Base-by-base conservation (phyloP, 2,888 invertebrate species). In the Orthonychiurus folsomi region DNA sequence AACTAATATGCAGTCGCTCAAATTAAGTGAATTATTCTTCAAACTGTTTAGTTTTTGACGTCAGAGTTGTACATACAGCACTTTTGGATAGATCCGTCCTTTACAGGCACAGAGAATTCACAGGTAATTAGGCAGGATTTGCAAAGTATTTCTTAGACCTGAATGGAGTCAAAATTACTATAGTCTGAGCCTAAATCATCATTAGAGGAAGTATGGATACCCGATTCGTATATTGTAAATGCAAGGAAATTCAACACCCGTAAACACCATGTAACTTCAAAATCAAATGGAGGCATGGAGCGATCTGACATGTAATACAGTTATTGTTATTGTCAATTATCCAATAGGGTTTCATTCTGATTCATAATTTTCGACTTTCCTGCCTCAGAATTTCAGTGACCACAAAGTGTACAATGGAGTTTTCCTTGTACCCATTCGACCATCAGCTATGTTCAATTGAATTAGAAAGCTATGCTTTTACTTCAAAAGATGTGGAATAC, bases 381-480 rank as follows among this genome's bases (percentile, higher is more conserved):
- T n/a, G n/a, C n/a, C n/a, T n/a, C 26, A 59, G 59, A 50, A 50
- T 59, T 21, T n/a, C 26, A 5, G 21, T 50, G 5, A 50, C 18
- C 3, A 37, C 23, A 50, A 47, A 47, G 23, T 59, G 59, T 50
- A 9, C 26, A 23, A 59, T 59, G 59, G 59, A 59, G 9, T 59
- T 59, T 59, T 50, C 59, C 3, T 5, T 48, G 3, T 59, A 59
- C 24, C 59, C 59, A 18, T 59, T 59, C 50, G 59, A 59, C 26
- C 50, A 59, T 59, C 59, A 59, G 24, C 21, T 48, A 9, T 59
- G 59, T 50, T 5, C 37, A 28, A 9, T 59, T 24, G 28, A 28
- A 3, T 28, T 56, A 5, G 56, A 37, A 37, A 37, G 37, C 15
- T 37, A 15, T 37, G 15, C 37, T 5, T 37, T 37, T 37, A 37